Evolutionary conservation across 2,113 vertebrate species (phyloP).

Genomic region (Engystomops pustulosus): DNA sequence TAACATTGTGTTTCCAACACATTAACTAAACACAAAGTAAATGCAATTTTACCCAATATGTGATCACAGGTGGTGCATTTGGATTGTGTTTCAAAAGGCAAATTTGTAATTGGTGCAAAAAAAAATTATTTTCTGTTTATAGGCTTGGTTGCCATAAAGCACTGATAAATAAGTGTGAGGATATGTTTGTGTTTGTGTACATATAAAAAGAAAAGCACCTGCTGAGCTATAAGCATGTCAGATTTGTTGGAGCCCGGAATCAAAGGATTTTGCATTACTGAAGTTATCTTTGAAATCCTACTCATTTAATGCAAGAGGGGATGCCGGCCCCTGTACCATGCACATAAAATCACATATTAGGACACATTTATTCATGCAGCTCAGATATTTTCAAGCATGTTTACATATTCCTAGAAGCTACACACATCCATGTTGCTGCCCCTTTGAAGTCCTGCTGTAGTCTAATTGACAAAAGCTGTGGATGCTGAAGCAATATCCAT

Average conservation of each 20-base stretch:
- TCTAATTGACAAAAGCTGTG: slow-evolving; percentile 7
- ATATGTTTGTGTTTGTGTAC: not conserved
- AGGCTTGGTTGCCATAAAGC: too few species aligned
- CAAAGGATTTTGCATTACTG: slow-evolving; percentile 15
- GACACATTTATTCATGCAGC: slow-evolving; percentile 48
- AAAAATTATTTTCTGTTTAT: too few species aligned
- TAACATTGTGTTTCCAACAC: too few species aligned
- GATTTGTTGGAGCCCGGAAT: slow-evolving; percentile 29
- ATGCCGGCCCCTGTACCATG: not conserved
- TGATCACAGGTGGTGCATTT: too few species aligned
- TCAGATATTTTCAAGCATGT: slow-evolving; percentile 53
- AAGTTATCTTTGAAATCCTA: slow-evolving; percentile 50
- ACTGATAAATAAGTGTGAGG: too few species aligned
- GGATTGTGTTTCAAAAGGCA: too few species aligned
- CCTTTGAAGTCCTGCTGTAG: slow-evolving; percentile 47
- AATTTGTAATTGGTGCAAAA: too few species aligned
- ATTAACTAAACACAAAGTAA: too few species aligned
- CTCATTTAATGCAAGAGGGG: slow-evolving; percentile 34
- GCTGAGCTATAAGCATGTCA: not conserved
- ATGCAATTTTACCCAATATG: too few species aligned
- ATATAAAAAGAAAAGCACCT: too few species aligned
- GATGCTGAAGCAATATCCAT: not conserved
- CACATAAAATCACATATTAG: slow-evolving; percentile 44
- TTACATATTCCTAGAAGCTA: slow-evolving; percentile 38
- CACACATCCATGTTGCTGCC: not conserved